Conservation (phyloP, 2,113 vertebrate genomes). For the Megalops atlanticus region DNA sequence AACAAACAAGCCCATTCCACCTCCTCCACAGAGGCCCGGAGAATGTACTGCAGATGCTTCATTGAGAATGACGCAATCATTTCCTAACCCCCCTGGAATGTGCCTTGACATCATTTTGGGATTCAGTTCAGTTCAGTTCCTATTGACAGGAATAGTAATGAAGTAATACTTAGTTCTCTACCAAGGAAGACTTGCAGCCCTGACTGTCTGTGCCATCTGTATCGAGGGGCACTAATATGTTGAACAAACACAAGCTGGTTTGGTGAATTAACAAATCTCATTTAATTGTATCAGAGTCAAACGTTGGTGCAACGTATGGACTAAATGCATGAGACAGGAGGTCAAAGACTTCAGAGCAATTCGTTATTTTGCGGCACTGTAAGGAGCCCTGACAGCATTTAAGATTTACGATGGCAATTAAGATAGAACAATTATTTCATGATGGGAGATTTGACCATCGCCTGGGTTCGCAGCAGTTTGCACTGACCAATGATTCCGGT, state of each 20-base stretch:
- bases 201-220: neutral
- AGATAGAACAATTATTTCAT: conserved; percentile 14
- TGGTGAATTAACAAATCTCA: conserved; percentile 15
- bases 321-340: conserved; percentile 13
- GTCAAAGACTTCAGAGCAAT: conserved; percentile 19
- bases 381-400: neutral
- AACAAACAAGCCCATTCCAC: no score
- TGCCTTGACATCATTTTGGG: neutral
- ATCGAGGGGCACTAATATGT: neutral
- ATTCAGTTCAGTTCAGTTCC: neutral
- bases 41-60: no score
- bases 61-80: no score
- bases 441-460: neutral
- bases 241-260: neutral
- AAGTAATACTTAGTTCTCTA: conserved; percentile 16
- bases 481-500: neutral
- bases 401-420: conserved; percentile 9
- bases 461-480: neutral
- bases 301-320: neutral
- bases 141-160: neutral
- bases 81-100: neutral
- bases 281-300: conserved; percentile 22
- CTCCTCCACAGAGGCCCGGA: no score
- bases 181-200: conserved; percentile 1
- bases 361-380: neutral